Evolutionary conservation across 2,113 vertebrate species (phyloP), one percentile per base, ranked within the genome.

Genomic region (Poecilia latipinna): DNA sequence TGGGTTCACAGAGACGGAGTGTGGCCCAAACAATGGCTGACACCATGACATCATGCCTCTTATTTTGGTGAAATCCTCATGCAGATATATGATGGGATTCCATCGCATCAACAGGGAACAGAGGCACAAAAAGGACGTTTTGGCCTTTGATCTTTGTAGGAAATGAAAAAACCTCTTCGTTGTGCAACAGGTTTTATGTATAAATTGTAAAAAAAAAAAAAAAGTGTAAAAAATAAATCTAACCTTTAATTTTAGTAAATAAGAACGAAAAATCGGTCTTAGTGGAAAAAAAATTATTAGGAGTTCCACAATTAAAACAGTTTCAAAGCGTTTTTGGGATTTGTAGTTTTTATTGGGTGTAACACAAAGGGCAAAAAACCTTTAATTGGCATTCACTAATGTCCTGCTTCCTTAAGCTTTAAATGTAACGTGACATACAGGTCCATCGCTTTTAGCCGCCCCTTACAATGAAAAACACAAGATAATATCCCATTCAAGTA

Each of bases 41-140:
- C 74, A 66, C 82, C 79, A 84, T 92, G 90, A 92, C 83, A 87
- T 88, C 89, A 92, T 87, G 83, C 48, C 69, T 82, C 79, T 83
- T 75, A 69, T 85, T 81, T 75, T 61, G 78, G 22, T 62, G 37
- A 54, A 74, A 70, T 76, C 84, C 68, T 82, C 66, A 65, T 65
- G 64, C 74, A 79, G 68, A 79, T 77, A 77, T 39, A 73, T n/a
- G 80, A 72, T 65, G 37, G 82, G 80, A 94, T 95, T 94, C 93
- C 93, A 65, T 80, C 28, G 70, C 92, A 93, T 65, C 72, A 72
- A 29, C 28, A 8, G 10, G 33, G 48, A 61, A 28, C 7, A 78
- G 42, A 57, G 70, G 29, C 12, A 19, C 39, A 74, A 57, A 57
- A n/a, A 57, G 24, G 24, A 22, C 35, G 33, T 69, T 72, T 26